These are phyloP conservation scores for Cryptocephalus primarius DNA, from an alignment of 2,888 invertebrate species.

Conservation along the genomic window DNA sequence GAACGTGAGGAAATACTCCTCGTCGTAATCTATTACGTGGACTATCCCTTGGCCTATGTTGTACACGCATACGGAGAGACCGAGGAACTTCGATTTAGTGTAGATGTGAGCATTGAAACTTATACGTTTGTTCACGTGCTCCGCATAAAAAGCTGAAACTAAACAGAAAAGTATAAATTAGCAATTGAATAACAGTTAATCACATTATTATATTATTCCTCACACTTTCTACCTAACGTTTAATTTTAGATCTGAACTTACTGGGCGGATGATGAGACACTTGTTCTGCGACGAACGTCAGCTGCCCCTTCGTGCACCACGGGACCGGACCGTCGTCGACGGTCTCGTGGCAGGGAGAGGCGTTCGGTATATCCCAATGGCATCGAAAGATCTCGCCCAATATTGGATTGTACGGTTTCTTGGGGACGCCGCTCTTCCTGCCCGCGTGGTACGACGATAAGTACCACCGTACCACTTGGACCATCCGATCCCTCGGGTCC, in stretches of 20 bases:
- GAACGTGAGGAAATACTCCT: constrained; percentile 92
- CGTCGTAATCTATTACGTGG: constrained; percentile 79
- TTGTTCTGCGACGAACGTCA: constrained; percentile 95
- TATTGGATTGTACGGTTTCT: constrained; percentile 98
- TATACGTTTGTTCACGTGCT: constrained; percentile 82
- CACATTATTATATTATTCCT: neutral
- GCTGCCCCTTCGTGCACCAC: constrained; percentile 78
- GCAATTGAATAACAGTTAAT: neutral
- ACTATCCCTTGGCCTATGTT: constrained; percentile 93
- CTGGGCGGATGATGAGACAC: constrained; percentile 99
- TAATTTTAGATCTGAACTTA: constrained; percentile 31
- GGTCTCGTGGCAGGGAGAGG: constrained; percentile 6
- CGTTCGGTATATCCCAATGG: constrained; percentile 60
- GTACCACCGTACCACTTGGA: constrained; percentile 94
- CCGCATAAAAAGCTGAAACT: constrained; percentile 99
- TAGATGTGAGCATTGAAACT: constrained; percentile 93
- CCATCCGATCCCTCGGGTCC: constrained; percentile 80
- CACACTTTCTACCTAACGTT: too few relatives aligned
- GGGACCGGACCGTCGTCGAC: constrained; percentile 80
- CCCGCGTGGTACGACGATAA: constrained; percentile 98
- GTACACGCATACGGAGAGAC: constrained; percentile 93
- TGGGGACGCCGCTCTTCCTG: constrained; percentile 91
- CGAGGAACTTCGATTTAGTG: constrained; percentile 99
- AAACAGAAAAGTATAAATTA: constrained; percentile 20
- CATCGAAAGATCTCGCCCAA: constrained; percentile 93